phyloP scores from a whole-genome alignment of 2,113 vertebrate species.

The Microtus pennsylvanicus region DNA sequence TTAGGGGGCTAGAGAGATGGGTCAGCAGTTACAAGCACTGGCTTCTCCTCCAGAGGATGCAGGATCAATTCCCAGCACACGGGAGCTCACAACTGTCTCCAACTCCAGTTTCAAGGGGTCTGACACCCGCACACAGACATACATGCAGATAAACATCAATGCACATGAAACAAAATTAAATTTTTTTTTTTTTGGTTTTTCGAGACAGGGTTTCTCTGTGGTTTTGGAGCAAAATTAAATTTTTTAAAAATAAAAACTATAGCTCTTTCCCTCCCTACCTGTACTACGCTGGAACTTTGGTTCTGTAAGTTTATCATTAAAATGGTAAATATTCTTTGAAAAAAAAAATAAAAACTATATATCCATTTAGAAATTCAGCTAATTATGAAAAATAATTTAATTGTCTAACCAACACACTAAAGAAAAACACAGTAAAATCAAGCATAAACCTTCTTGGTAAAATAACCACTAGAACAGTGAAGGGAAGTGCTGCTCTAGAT shows the following conservation, averaged over 20 bases:
- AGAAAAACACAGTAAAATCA: slow-evolving; percentile 47
- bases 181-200: too few relatives aligned
- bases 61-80: background rate
- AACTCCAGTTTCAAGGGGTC: background rate
- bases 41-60: background rate
- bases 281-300: too few relatives aligned
- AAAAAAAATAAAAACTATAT: background rate
- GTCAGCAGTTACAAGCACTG: background rate
- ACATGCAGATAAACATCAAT: background rate
- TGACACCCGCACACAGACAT: background rate
- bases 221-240: too few relatives aligned
- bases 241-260: background rate
- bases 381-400: slow-evolving; percentile 48
- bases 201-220: too few relatives aligned
- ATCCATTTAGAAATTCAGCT: slow-evolving; percentile 30
- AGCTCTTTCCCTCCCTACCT: too few relatives aligned
- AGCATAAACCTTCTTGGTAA: slow-evolving; percentile 6
- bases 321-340: too few relatives aligned
- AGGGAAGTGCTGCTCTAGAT: slow-evolving; percentile 26
- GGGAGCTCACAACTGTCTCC: background rate
- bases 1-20: background rate
- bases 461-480: slow-evolving; percentile 57
- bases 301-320: too few relatives aligned
- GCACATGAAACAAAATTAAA: background rate
- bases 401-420: slow-evolving; percentile 24